Base-by-base conservation (phyloP, 2,113 vertebrate genomes). In the Cephalopterus ornatus region DNA sequence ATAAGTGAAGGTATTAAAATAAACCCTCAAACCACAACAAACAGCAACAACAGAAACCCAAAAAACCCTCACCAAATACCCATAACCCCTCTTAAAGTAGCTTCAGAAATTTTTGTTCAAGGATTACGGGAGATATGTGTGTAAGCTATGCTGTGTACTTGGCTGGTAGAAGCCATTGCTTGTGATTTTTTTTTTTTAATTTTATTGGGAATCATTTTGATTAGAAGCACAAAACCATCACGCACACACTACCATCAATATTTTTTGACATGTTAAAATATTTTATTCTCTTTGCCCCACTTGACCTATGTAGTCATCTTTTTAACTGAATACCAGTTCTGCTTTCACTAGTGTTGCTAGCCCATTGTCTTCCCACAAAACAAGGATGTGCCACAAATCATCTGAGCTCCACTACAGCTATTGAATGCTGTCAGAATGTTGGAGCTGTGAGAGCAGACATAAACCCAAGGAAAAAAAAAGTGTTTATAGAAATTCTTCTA, bases 401-500 rank as follows among this genome's bases (percentile, higher is more conserved):
- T 92, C 68, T 30, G 63, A 92, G 66, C 82, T 90, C 72, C 21
- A 33, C 84, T 82, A 15, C 37, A 62, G 42, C 59, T 93, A 49
- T 82, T 95, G 67, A 95, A 76, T 77, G 27, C 35, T 62, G 70
- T 77, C 82, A 90, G 77, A 78, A 80, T 92, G 24, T 44, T 93
- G 78, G 73, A 92, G 63, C 88, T 85, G 16, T 72, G 50, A 68
- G 52, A 80, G 22, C n/a, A 89, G 67, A 58, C 59, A 33, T 92
- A 74, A 92, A 94, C 59, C 28, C n/a, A 67, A 49, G 74, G 8
- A 74, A 80, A 81, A 68, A 73, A 91, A 50, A 86, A 1, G 21
- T 23, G 41, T 93, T 95, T 82, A 56, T 62, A 85, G 61, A 82
- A 91, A 58, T 89, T 92, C 46, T 89, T 91, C 52, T 65, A 46